phyloP scores from a whole-genome alignment of 2,113 vertebrate species.

The Montifringilla adamsi region DNA sequence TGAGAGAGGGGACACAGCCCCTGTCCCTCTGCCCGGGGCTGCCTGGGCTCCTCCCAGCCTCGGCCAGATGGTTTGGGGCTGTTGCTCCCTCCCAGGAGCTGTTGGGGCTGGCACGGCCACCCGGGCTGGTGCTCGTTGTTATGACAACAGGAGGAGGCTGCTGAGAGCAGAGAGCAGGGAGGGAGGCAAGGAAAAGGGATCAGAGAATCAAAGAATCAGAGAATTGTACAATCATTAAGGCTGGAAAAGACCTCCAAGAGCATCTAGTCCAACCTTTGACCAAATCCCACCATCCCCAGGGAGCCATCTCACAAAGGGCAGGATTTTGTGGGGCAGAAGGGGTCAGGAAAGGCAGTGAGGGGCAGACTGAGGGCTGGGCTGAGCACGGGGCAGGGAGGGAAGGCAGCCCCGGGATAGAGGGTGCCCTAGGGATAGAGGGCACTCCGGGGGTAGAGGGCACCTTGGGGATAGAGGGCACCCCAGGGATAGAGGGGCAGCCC shows the following conservation, averaged over 20 bases:
- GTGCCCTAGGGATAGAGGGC: neutral
- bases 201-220: neutral
- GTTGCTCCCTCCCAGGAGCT: neutral
- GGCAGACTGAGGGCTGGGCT: neutral
- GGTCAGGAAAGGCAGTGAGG: neutral
- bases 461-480: no score
- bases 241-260: neutral
- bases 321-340: neutral
- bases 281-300: neutral
- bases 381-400: neutral
- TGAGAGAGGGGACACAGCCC: neutral
- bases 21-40: neutral
- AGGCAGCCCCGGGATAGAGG: neutral
- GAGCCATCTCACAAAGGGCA: fast-evolving
- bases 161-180: neutral
- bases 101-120: neutral
- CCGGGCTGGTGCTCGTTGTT: constrained; percentile 25
- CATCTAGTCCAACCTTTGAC: neutral
- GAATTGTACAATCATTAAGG: neutral
- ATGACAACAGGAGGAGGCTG: constrained; percentile 46
- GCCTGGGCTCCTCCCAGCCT: fast-evolving
- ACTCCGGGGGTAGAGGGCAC: neutral
- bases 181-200: neutral
- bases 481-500: neutral
- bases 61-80: neutral